Percentiles rank a stretch among this genome's conserved stretches.
Evolutionary conservation across 1,140 invertebrate species (phyloP).

Genomic region (Diorhabda sublineata): DNA sequence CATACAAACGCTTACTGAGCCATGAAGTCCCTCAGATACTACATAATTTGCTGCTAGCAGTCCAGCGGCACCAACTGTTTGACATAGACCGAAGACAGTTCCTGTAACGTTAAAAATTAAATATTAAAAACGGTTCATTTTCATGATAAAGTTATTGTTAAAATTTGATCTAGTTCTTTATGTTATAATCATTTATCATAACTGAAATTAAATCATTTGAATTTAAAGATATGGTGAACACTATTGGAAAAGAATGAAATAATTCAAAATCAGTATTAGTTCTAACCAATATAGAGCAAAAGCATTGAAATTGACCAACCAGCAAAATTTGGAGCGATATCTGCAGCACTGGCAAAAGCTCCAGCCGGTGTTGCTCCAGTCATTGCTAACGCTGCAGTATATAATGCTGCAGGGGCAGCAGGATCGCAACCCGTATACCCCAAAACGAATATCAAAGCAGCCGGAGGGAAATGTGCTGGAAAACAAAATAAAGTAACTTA

Average conservation of each 20-base stretch:
- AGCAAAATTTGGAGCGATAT: slow-evolving; percentile 53
- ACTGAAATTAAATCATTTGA: too few relatives aligned
- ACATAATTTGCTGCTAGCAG: slow-evolving; percentile 57
- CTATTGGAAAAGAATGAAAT: background rate
- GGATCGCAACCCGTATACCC: slow-evolving; percentile 59
- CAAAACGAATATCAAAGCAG: slow-evolving; percentile 56
- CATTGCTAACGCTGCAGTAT: slow-evolving; percentile 55
- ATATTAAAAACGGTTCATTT: background rate
- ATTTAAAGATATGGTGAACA: too few relatives aligned
- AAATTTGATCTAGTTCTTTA: too few relatives aligned
- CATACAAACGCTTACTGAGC: slow-evolving; percentile 50
- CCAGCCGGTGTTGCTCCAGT: slow-evolving; percentile 57
- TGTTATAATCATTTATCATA: too few relatives aligned
- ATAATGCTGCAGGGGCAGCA: slow-evolving; percentile 55
- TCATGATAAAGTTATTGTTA: background rate
- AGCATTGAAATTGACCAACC: slow-evolving; percentile 25
- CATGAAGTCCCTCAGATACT: slow-evolving; percentile 56
- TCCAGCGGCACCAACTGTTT: slow-evolving; percentile 56
- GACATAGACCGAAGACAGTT: slow-evolving; percentile 56
- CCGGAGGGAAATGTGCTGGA: slow-evolving; percentile 57
- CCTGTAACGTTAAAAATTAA: slow-evolving; percentile 37
- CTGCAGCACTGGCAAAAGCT: slow-evolving; percentile 54
- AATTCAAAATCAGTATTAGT: background rate
- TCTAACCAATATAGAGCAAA: too few relatives aligned
- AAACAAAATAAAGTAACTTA: slow-evolving; percentile 7